Conservation (phyloP, 2,797 vertebrate species). For the Pipistrellus kuhlii region DNA sequence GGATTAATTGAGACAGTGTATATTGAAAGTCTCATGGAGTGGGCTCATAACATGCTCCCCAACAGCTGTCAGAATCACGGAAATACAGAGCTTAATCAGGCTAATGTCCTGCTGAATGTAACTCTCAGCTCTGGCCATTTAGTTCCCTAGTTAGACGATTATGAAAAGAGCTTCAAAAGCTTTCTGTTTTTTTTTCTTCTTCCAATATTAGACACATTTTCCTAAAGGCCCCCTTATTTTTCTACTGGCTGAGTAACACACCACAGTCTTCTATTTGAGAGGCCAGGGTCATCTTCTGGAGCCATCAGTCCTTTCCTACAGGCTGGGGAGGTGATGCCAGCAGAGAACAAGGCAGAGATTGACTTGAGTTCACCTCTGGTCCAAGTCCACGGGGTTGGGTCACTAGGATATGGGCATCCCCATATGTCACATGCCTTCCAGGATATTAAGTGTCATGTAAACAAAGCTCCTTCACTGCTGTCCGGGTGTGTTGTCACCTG, state of each 20-base stretch:
- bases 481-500: conserved; percentile 20
- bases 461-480: conserved; percentile 18
- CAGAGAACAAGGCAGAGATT: background rate
- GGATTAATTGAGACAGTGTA: background rate
- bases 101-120: background rate
- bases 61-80: background rate
- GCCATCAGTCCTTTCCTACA: background rate
- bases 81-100: background rate
- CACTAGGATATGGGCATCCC: conserved; percentile 41
- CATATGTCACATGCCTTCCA: background rate
- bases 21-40: background rate
- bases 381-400: conserved; percentile 16
- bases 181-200: conserved; percentile 1
- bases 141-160: background rate
- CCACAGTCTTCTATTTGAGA: background rate
- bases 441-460: conserved; percentile 62
- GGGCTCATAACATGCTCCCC: background rate
- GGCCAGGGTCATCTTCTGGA: background rate
- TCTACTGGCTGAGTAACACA: background rate
- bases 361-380: background rate
- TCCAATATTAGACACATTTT: background rate
- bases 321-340: conserved; percentile 40
- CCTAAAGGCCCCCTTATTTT: background rate
- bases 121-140: background rate
- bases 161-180: background rate